Percentiles rank a stretch among this genome's conserved stretches.
phyloP scores from a whole-genome alignment of 92 coral and sea anemone genomes.

The Palythoa grandis region DNA sequence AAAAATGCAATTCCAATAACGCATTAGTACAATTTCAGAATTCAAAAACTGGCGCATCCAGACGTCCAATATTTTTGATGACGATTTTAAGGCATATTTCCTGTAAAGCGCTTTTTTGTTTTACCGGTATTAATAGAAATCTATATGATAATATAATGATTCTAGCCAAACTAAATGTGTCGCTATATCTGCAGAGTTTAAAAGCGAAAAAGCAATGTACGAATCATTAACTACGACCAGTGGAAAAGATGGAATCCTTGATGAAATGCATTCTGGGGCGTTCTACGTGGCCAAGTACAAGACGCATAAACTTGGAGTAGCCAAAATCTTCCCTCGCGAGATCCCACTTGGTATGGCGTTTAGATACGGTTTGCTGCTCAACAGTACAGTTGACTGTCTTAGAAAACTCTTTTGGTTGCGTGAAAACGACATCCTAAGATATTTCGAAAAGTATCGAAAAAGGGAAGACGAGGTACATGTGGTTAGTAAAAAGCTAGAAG shows the following conservation, averaged over 20 bases:
- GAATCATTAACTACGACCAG: background rate
- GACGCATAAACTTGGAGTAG: background rate
- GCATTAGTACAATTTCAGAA: too few relatives aligned
- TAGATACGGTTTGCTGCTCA: slow-evolving; percentile 6
- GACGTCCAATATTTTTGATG: too few relatives aligned
- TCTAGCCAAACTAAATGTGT: background rate
- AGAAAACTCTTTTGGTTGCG: slow-evolving; percentile 34
- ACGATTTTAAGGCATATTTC: too few relatives aligned
- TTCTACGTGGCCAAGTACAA: slow-evolving; percentile 8
- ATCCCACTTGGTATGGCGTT: slow-evolving; percentile 16
- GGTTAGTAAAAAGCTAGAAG: background rate
- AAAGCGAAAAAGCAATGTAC: slow-evolving; percentile 16
- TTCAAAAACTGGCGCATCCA: too few relatives aligned
- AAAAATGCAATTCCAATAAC: too few relatives aligned
- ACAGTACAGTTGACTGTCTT: slow-evolving; percentile 21
- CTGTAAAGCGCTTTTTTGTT: too few relatives aligned
- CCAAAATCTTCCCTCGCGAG: slow-evolving; percentile 30
- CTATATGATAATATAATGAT: background rate
- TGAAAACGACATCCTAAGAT: slow-evolving; percentile 28
- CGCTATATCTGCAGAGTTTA: background rate
- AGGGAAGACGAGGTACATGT: slow-evolving; percentile 8
- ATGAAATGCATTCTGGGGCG: slow-evolving; percentile 44
- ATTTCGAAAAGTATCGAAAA: slow-evolving; percentile 1
- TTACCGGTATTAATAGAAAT: too few relatives aligned
- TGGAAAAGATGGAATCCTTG: slow-evolving; percentile 16